These are phyloP conservation scores for Perithous albicinctus DNA, from an alignment of 2,888 invertebrate genomes.

Conservation along the genomic window DNA sequence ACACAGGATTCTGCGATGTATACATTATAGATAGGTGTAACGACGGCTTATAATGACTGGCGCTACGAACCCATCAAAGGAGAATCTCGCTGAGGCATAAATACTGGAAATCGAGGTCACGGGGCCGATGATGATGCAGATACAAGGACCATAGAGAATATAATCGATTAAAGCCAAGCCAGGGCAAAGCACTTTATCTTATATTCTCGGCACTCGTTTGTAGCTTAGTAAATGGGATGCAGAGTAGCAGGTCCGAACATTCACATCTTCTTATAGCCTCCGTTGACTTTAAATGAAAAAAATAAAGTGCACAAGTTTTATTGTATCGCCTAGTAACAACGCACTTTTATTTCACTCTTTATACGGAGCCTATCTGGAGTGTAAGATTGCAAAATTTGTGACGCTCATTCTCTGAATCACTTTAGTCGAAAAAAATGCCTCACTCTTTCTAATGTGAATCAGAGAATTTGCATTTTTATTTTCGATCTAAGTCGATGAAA, in stretches of 20 bases:
- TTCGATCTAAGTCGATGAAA: background rate
- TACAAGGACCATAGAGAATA: slow-evolving; percentile 58
- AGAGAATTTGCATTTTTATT: background rate
- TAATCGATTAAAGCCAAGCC: slow-evolving; percentile 51
- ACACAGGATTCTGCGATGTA: slow-evolving; percentile 5
- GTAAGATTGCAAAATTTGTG: too few species aligned
- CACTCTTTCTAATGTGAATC: too few species aligned
- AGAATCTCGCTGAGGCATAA: slow-evolving; percentile 31
- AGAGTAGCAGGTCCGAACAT: background rate
- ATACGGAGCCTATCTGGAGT: too few species aligned
- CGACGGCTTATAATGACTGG: slow-evolving; percentile 27
- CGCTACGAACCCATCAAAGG: slow-evolving; percentile 41
- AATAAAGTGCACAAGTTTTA: background rate
- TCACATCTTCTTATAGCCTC: background rate
- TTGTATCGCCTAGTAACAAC: background rate
- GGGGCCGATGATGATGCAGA: slow-evolving; percentile 57
- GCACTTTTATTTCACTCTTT: background rate
- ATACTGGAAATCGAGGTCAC: slow-evolving; percentile 57
- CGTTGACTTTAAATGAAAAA: slow-evolving; percentile 1
- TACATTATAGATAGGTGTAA: background rate
- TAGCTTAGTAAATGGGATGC: slow-evolving; percentile 14
- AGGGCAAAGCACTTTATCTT: slow-evolving; percentile 51
- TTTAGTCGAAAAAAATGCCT: too few species aligned
- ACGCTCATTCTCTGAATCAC: too few species aligned
- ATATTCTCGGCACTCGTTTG: slow-evolving; percentile 53